Percentiles rank a stretch among this genome's conserved stretches.
Conservation (phyloP, 1,140 invertebrate genomes). For the Cardiocondyla obscurior region DNA sequence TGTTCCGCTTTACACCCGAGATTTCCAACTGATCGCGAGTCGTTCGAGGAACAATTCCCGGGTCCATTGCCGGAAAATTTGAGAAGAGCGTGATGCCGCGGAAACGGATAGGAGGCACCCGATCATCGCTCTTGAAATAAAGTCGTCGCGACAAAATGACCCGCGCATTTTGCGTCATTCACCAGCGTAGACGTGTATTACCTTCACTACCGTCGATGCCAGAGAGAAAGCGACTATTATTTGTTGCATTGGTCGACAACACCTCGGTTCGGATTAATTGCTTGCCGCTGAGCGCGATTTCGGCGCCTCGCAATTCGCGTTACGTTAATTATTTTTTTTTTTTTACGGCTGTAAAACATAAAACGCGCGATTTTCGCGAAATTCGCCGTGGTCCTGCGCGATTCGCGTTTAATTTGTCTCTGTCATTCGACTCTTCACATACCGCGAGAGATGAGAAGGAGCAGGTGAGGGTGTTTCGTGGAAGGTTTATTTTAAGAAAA, state of each 20-base stretch:
- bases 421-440: slow-evolving; percentile 51
- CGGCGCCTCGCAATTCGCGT: background rate
- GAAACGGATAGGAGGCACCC: background rate
- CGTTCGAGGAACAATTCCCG: background rate
- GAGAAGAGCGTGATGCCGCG: no score
- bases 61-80: no score
- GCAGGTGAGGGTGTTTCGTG: background rate
- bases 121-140: slow-evolving; percentile 77
- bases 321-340: background rate
- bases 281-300: background rate
- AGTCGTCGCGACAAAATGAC: slow-evolving; percentile 77
- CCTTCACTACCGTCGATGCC: background rate
- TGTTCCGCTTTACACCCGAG: background rate
- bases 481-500: slow-evolving; percentile 63
- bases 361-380: background rate
- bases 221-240: slow-evolving; percentile 26
- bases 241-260: slow-evolving; percentile 23
- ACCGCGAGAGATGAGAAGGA: background rate
- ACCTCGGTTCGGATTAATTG: slow-evolving; percentile 50
- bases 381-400: slow-evolving; percentile 20
- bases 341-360: slow-evolving; percentile 3
- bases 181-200: slow-evolving; percentile 25
- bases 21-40: background rate
- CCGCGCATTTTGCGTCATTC: slow-evolving; percentile 77
- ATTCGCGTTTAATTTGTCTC: slow-evolving; percentile 58